Conservation (phyloP, 2,113 vertebrate genomes). For the Tauraco erythrolophus region DNA sequence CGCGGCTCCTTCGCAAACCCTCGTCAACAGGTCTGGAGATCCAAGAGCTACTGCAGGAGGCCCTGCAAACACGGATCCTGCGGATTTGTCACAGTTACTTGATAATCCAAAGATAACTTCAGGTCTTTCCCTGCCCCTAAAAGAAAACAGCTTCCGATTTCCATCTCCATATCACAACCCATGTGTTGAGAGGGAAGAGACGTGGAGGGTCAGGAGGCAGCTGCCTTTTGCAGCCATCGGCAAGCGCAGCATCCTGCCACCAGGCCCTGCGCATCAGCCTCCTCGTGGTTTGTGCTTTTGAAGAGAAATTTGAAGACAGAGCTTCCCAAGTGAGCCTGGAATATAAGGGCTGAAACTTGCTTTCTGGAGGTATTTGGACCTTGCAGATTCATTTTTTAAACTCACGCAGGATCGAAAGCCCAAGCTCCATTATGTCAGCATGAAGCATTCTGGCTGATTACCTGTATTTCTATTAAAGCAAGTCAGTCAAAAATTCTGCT, state of each 20-base stretch:
- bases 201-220: too few relatives aligned
- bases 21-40: neutral
- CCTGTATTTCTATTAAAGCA: constrained; percentile 23
- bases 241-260: neutral
- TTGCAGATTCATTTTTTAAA: constrained; percentile 32
- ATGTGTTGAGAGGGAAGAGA: neutral
- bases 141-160: neutral
- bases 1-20: neutral
- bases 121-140: neutral
- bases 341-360: neutral
- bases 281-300: neutral
- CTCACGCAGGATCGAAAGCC: constrained; percentile 6
- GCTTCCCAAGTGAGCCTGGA: constrained; percentile 32
- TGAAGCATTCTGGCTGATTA: neutral
- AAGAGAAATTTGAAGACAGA: constrained; percentile 33
- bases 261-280: neutral
- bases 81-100: neutral
- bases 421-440: neutral
- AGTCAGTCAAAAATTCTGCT: constrained; percentile 24
- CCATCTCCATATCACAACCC: neutral
- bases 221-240: neutral
- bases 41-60: neutral
- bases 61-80: neutral
- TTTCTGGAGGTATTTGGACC: neutral
- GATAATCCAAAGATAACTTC: neutral